These are phyloP conservation scores for Wasmannia auropunctata DNA, from an alignment of 1,140 invertebrate genomes.

Conservation along the genomic window DNA sequence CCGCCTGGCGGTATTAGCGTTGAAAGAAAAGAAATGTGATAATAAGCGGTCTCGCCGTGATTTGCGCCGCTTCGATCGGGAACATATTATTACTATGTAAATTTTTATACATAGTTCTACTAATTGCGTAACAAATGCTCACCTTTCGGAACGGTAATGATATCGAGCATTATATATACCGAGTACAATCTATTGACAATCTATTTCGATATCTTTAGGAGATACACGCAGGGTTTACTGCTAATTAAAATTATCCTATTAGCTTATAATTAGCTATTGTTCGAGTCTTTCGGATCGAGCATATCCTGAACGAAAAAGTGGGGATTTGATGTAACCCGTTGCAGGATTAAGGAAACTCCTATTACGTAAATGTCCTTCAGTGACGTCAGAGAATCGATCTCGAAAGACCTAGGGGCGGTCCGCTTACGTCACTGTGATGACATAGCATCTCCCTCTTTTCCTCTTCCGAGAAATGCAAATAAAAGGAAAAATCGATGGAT, in stretches of 20 bases:
- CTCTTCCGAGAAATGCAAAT: background rate
- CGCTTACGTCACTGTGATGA: slow-evolving; percentile 64
- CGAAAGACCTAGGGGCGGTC: background rate
- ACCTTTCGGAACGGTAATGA: background rate
- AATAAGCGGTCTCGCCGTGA: background rate
- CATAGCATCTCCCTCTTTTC: background rate
- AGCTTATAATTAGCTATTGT: no score
- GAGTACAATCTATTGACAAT: background rate
- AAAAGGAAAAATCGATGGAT: background rate
- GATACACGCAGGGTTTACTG: background rate
- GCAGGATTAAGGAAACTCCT: slow-evolving; percentile 16
- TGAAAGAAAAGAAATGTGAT: slow-evolving; percentile 55
- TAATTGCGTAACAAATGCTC: background rate
- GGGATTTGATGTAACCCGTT: background rate
- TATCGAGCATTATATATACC: background rate
- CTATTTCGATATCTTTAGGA: background rate
- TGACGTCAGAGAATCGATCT: slow-evolving; percentile 73
- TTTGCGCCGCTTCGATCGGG: background rate
- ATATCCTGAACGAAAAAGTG: background rate
- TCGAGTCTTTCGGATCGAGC: background rate
- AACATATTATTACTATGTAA: slow-evolving; percentile 1
- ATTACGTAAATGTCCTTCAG: slow-evolving; percentile 41
- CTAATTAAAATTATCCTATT: background rate
- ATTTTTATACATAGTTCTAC: background rate
- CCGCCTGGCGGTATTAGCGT: background rate